These are phyloP conservation scores for Epizoanthus rinbou DNA, from an alignment of 92 coral and sea anemone species.

Conservation along the genomic window DNA sequence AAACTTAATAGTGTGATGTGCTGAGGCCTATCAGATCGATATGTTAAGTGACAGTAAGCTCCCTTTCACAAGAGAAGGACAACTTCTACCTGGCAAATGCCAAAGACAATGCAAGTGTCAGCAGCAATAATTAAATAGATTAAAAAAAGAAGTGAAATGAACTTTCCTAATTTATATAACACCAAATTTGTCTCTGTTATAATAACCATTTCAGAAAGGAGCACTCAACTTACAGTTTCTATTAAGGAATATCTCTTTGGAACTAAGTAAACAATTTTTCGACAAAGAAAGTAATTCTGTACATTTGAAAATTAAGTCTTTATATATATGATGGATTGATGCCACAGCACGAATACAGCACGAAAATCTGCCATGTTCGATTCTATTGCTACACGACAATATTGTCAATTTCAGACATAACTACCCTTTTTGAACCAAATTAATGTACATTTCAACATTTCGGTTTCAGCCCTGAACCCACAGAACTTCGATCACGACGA, in stretches of 20 bases:
- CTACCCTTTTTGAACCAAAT: no score
- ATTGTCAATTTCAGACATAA: conserved; percentile 9
- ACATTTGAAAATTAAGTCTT: conserved; percentile 12
- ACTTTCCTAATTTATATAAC: neutral
- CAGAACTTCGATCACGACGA: no score
- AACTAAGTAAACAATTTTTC: conserved; percentile 11
- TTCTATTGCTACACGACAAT: neutral
- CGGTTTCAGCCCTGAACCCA: no score
- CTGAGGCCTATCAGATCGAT: neutral
- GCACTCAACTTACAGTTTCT: no score
- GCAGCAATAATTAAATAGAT: no score
- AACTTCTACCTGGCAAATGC: neutral
- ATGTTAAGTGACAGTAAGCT: neutral
- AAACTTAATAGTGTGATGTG: no score
- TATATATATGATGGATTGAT: no score
- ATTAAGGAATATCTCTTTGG: neutral
- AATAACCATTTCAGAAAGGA: neutral
- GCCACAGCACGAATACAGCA: neutral
- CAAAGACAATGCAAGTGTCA: neutral
- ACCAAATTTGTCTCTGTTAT: neutral
- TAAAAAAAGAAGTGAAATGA: neutral
- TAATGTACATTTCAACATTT: no score
- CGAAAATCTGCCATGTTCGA: neutral
- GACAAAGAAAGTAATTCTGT: conserved; percentile 5
- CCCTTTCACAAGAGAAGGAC: neutral